Evolutionary conservation across 2,797 vertebrate species (phyloP), one percentile per base, ranked within the genome.

Genomic region (Hybognathus amarus): DNA sequence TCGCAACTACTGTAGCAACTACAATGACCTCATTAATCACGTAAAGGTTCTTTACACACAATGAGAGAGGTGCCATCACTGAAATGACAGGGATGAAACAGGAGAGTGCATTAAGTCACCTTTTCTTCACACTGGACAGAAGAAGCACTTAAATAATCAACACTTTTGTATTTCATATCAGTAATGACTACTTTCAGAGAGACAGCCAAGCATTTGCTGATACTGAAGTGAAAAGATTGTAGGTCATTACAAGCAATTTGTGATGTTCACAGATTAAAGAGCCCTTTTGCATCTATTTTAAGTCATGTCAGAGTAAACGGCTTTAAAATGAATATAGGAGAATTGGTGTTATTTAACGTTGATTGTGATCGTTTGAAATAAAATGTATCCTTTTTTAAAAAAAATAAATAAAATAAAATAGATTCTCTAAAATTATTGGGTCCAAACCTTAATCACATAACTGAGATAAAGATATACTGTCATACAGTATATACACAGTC

Each of bases 71-170:
- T 33, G 17, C 54, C 54, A 40, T 69, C 17, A 30, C 30, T 10
- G 5, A 61, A 38, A 54, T 45, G 40, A 76, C 22, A 74, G 27
- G 38, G 18, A 66, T 38, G 52, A 52, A 70, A 61, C 18, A 63
- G 66, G 54, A 69, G 52, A 73, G 22, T 52, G 50, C 15, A 54
- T 83, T 83, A 30, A 22, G 45, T 40, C 15, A 36, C 24, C 47
- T 66, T 24, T 61, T 27, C 47, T 63, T 54, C 40, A 50, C 71
- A 38, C 52, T 56, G 77, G 22, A 74, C 63, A 66, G 77, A 33
- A 76, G 68, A 80, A 24, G 59, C 69, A 83, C 52, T 86, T 86
- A 79, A 80, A 79, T 70, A 83, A 79, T 83, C 77, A 83, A 10
- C 77, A 18, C 50, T 45, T 82, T 84, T 83, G 84, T 77, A 56